Percentiles rank a stretch among this genome's conserved stretches.
These are phyloP conservation scores for Balearica regulorum DNA, from an alignment of 2,797 vertebrate species.

Conservation along the genomic window DNA sequence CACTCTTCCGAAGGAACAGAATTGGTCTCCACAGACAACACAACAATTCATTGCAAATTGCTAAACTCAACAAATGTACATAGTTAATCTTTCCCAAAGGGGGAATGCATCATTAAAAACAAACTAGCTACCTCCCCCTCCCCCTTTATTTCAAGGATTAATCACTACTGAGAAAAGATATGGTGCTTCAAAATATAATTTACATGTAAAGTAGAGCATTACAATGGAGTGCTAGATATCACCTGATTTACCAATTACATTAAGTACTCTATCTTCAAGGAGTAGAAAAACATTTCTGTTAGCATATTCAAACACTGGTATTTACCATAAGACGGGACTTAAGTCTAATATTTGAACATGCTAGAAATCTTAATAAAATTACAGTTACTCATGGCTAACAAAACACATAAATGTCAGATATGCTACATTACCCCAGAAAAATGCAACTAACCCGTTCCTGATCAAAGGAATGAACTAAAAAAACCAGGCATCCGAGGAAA, in stretches of 20 bases:
- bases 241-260: constrained; percentile 44
- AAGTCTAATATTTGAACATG: not conserved
- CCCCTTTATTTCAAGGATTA: constrained; percentile 40
- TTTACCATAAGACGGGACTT: not conserved
- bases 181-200: constrained; percentile 49
- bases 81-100: constrained; percentile 27
- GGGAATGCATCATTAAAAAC: constrained; percentile 36
- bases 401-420: constrained; percentile 14
- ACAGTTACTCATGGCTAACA: not conserved
- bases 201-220: constrained; percentile 46
- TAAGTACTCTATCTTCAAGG: constrained; percentile 9
- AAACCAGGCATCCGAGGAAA: not conserved
- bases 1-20: not conserved
- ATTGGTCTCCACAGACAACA: not conserved
- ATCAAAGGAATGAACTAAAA: not conserved
- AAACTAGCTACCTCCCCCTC: constrained; percentile 1
- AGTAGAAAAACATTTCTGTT: constrained; percentile 21
- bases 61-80: constrained; percentile 23
- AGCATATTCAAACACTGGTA: constrained; percentile 10
- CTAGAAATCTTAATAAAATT: not conserved
- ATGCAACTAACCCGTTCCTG: not conserved
- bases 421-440: not conserved
- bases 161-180: constrained; percentile 53
- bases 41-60: constrained; percentile 26
- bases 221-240: constrained; percentile 24